A percentile compares a stretch with the other conserved stretches of the same genome.
Evolutionary conservation across 2,113 vertebrate species (phyloP).

Genomic region (Sylvia atricapilla): DNA sequence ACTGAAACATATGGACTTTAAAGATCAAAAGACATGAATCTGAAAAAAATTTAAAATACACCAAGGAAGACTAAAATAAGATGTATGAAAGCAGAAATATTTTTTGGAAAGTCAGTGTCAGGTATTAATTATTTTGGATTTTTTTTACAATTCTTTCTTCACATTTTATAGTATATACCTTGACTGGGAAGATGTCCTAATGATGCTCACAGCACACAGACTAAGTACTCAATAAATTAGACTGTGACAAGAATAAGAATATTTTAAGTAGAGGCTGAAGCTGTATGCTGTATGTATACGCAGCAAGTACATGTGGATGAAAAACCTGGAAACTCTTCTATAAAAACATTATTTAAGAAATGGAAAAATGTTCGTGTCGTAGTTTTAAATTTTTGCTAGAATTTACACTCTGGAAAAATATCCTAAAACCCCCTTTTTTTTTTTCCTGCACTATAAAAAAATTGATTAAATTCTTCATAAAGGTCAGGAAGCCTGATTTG

Average conservation of each 20-base stretch:
- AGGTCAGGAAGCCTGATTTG: background rate
- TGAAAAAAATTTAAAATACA: background rate
- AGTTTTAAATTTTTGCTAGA: background rate
- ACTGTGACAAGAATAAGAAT: background rate
- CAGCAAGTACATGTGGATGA: background rate
- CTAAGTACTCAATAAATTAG: background rate
- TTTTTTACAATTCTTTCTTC: background rate
- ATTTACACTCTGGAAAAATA: background rate
- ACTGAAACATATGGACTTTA: background rate
- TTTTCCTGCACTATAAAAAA: background rate
- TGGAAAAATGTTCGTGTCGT: background rate
- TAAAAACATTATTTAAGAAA: background rate
- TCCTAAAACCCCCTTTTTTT: accelerated
- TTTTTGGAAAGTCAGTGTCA: background rate
- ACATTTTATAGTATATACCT: background rate
- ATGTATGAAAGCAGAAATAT: background rate
- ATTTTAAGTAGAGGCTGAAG: background rate
- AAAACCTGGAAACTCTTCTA: background rate
- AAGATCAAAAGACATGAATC: background rate
- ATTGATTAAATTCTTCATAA: background rate
- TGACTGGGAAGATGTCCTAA: background rate
- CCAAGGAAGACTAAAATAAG: background rate
- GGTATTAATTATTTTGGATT: background rate
- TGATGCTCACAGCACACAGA: background rate
- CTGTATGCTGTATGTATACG: background rate